These are phyloP conservation scores for Chionis minor DNA, from an alignment of 2,113 vertebrate species.

Conservation along the genomic window DNA sequence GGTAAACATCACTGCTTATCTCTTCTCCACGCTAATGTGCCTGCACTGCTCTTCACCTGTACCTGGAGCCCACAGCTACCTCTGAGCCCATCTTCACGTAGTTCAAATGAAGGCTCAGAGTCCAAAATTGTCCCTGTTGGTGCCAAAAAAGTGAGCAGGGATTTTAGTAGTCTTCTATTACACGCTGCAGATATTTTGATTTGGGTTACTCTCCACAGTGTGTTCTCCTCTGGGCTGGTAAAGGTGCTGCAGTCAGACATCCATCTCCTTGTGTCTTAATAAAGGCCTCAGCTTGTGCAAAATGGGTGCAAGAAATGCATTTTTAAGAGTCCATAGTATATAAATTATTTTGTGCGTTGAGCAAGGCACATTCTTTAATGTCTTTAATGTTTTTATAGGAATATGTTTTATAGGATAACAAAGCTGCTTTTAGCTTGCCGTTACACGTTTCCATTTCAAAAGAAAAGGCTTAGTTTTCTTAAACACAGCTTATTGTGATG, in stretches of 20 bases:
- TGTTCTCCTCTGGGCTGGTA: background rate
- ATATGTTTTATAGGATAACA: background rate
- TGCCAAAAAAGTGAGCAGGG: background rate
- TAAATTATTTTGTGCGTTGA: background rate
- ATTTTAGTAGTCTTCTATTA: background rate
- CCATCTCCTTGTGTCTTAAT: background rate
- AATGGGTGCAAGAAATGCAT: background rate
- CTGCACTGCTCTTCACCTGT: background rate
- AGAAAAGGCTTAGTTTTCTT: conserved; percentile 31
- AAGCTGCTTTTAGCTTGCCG: background rate
- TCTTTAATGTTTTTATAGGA: background rate
- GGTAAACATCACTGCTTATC: background rate
- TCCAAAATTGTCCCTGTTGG: background rate
- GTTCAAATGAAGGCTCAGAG: background rate
- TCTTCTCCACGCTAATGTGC: background rate
- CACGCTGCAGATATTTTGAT: background rate
- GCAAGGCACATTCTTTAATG: background rate
- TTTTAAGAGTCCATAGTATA: background rate
- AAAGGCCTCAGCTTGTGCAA: background rate
- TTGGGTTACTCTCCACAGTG: background rate
- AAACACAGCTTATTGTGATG: conserved; percentile 40
- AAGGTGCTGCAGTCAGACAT: background rate
- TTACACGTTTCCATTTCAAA: conserved; percentile 18
- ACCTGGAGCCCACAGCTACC: background rate
- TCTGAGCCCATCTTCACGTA: background rate